These are phyloP conservation scores for Phania funesta DNA, from an alignment of 2,888 invertebrate genomes.

Conservation along the genomic window DNA sequence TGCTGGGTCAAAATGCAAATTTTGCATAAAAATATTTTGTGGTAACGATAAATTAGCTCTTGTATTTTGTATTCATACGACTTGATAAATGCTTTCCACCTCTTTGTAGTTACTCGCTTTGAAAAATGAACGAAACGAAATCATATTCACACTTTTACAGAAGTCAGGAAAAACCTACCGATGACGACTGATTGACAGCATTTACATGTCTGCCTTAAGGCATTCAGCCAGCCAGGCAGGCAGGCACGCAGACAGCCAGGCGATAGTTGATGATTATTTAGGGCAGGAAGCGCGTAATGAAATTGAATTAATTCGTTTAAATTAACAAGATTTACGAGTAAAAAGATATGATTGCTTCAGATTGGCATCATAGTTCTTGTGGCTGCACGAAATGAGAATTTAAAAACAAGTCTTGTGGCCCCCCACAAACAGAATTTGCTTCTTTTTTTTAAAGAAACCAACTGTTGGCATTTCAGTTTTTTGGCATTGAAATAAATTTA, in stretches of 20 bases:
- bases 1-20: neutral
- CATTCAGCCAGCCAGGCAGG: too few species aligned
- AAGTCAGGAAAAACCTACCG: neutral
- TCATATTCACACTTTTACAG: constrained; percentile 1
- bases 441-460: neutral
- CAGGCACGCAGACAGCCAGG: too few species aligned
- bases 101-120: neutral
- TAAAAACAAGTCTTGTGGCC: neutral
- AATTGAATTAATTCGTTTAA: constrained; percentile 24
- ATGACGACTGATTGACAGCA: neutral
- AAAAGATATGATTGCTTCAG: neutral
- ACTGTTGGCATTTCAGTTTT: neutral
- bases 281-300: constrained; percentile 27
- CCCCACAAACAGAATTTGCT: too few species aligned
- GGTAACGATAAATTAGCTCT: neutral
- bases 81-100: neutral
- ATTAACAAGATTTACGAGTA: constrained; percentile 18
- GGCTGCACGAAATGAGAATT: neutral
- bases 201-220: neutral
- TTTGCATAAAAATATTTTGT: too few species aligned
- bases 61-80: neutral
- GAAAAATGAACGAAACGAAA: neutral
- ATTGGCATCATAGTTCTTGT: constrained; percentile 19
- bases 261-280: neutral
- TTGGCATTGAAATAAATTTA: constrained; percentile 18